These are phyloP conservation scores for Alfaro cultratus DNA, from an alignment of 2,797 vertebrate genomes.

Conservation along the genomic window DNA sequence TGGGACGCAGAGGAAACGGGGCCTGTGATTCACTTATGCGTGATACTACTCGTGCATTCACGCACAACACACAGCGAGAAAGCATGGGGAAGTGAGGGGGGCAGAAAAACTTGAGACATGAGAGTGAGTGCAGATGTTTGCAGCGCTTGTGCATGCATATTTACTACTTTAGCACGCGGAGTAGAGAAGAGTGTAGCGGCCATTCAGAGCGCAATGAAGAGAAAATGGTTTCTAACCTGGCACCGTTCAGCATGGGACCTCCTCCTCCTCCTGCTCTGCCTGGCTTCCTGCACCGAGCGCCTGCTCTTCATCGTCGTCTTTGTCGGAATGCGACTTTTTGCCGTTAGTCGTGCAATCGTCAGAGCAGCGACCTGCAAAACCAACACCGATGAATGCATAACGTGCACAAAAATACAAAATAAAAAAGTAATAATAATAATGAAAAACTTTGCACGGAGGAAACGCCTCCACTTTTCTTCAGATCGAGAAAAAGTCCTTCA, in stretches of 20 bases:
- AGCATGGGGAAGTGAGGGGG: neutral
- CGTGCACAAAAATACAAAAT: neutral
- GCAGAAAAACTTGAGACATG: neutral
- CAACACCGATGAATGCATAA: neutral
- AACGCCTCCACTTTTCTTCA: neutral
- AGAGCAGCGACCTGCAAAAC: conserved; percentile 57
- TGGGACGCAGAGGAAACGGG: conserved; percentile 67
- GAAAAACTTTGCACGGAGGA: neutral
- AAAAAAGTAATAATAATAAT: neutral
- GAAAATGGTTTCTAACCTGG: conserved; percentile 45
- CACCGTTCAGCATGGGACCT: conserved; percentile 45
- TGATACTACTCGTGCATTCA: conserved; percentile 12
- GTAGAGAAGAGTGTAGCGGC: neutral
- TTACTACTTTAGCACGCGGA: neutral
- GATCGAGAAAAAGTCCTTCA: neutral
- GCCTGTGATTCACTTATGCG: conserved; percentile 44
- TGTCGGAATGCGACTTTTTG: conserved; percentile 84
- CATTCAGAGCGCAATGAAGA: neutral
- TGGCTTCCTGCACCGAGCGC: conserved; percentile 30
- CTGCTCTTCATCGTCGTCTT: conserved; percentile 73
- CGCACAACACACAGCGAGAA: neutral
- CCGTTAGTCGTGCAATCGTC: conserved; percentile 83
- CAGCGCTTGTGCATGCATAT: conserved; percentile 9
- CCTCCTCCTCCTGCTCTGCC: conserved; percentile 33
- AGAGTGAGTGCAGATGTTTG: conserved; percentile 1